Evolutionary conservation across 2,113 vertebrate genomes (phyloP), one percentile per base, ranked within the genome.

Genomic region (Platysternon megacephalum): DNA sequence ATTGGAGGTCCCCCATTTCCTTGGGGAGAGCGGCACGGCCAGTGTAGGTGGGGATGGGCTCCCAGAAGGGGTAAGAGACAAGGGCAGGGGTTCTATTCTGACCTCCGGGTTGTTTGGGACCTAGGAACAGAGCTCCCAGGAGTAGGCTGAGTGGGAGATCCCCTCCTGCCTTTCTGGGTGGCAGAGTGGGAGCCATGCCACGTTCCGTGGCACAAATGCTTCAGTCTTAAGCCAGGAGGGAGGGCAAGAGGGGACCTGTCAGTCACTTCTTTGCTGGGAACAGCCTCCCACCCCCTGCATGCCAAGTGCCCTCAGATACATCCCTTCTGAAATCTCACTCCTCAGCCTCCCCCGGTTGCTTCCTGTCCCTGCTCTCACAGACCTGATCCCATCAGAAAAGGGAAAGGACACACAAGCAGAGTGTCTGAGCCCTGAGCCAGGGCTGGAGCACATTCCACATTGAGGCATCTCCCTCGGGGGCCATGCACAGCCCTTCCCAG

Each of bases 251-350:
- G 17, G 28, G 1, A 55, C n/a, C 6, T 83, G 28, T 3, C 58
- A 3, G 0, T 2, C 82, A 13, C 52, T 0, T 0, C 3, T 39
- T 28, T 6, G 4, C 0, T 2, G 2, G 35, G 68, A 49, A 46
- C 52, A 14, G 26, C 74, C 51, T 0, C 0, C 29, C 4, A 19
- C 10, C 5, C 61, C 35, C 65, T 24, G 51, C 0, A 0, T 2
- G 19, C 29, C 19, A 17, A 6, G 11, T 29, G 26, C 79, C 24
- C 12, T 68, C 65, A 21, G 6, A 4, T 8, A 58, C 26, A 58
- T 29, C 26, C 56, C 56, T 58, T 58, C 56, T 58, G 56, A 58
- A 29, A 39, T n/a, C 65, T 68, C 65, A 13, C 56, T 29, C 65
- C 17, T 6, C 65, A 68, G 14, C 5, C 16, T 32, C 32, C 14